Base-by-base conservation (phyloP, 2,113 vertebrate genomes). In the Pithys albifrons region DNA sequence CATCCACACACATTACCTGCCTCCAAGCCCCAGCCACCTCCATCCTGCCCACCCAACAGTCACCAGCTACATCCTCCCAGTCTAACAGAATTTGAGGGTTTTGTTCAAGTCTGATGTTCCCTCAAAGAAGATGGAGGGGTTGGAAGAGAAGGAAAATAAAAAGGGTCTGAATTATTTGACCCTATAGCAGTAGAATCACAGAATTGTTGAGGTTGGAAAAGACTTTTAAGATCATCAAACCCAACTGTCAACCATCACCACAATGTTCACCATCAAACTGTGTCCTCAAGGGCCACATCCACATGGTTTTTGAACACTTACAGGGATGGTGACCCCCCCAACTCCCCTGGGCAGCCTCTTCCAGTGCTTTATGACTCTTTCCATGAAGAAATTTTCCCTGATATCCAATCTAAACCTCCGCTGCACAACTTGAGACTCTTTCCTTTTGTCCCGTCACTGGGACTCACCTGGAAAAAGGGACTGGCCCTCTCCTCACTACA, bases 51-150 rank as follows among this genome's bases (percentile, higher is more conserved):
- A 6, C 14, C 41, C 29, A 2, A 13, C 28, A 31, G 39, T 4
- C 46, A 46, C 2, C 52, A 29, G 3, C 54, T 8, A 0, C 1
- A 0, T 5, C 31, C n/a, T 73, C 14, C 67, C 23, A 1, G 43
- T 2, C 19, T 0, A 28, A 33, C 46, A 67, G 58, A 61, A 88
- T 18, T 14, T 6, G 0, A 1, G 41, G 33, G 31, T 80, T 85
- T 70, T 17, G 1, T 22, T 49, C 14, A 5, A 35, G n/a, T 5
- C 10, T 6, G 78, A 0, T 14, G 39, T 37, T 85, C 41, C 33
- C 59, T 7, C 43, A 18, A 74, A 90, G 35, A n/a, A 54, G 37
- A 12, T 14, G 14, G 22, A 76, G 22, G 6, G 27, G 7, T 12
- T 31, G 64, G 67, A 45, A 90, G 17, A 31, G 35, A 88, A 10